These are phyloP conservation scores for Subacronicta megacephala DNA, from an alignment of 2,888 invertebrate species.

Conservation along the genomic window DNA sequence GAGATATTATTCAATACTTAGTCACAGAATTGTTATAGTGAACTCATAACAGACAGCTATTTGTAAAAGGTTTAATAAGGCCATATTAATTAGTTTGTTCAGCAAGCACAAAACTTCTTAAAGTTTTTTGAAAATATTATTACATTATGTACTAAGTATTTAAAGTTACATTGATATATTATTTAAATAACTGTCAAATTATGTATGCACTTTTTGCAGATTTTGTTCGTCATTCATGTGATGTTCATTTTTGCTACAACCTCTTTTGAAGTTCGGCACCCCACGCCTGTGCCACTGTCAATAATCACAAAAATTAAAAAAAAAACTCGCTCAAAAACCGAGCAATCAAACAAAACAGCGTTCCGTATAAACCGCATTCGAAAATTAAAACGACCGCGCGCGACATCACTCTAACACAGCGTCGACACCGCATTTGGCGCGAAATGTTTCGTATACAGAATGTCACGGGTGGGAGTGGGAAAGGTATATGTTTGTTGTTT, in stretches of 20 bases:
- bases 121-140: too few relatives aligned
- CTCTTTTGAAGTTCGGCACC: slow-evolving; percentile 48
- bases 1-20: slow-evolving; percentile 46
- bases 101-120: too few relatives aligned
- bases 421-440: slow-evolving; percentile 78
- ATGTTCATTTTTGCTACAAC: slow-evolving; percentile 45
- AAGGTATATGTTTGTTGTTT: slow-evolving; percentile 71
- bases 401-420: slow-evolving; percentile 74
- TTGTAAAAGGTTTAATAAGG: too few relatives aligned
- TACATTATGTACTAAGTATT: too few relatives aligned
- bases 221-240: slow-evolving; percentile 19
- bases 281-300: slow-evolving; percentile 50
- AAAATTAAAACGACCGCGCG: slow-evolving; percentile 85
- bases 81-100: not conserved
- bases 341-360: slow-evolving; percentile 77
- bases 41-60: slow-evolving; percentile 4
- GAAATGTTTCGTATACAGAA: slow-evolving; percentile 60
- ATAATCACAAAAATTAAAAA: slow-evolving; percentile 48
- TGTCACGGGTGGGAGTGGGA: slow-evolving; percentile 68
- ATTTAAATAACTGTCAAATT: slow-evolving; percentile 5
- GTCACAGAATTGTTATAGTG: slow-evolving; percentile 20
- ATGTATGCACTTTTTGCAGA: slow-evolving; percentile 26
- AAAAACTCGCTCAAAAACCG: slow-evolving; percentile 59
- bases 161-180: too few relatives aligned
- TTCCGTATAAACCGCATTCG: slow-evolving; percentile 85